Evolutionary conservation across 2,113 vertebrate genomes (phyloP).

Genomic region (Sebastes fasciatus): DNA sequence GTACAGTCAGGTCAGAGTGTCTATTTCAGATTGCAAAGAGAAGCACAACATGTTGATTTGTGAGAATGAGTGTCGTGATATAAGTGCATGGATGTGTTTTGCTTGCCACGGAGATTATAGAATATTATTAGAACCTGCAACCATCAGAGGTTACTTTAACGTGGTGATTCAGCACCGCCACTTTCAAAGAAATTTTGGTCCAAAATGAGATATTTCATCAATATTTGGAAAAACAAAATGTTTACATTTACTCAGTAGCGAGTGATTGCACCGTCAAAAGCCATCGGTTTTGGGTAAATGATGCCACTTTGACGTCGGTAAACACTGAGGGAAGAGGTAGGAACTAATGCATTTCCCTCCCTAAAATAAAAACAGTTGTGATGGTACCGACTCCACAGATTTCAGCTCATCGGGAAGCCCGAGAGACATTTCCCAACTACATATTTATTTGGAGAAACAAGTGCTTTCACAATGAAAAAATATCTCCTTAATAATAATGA

Average conservation of each 20-base stretch:
- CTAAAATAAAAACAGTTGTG: too few species aligned
- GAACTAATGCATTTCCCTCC: neutral
- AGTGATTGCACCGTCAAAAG: neutral
- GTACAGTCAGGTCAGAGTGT: neutral
- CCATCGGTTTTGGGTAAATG: slow-evolving; percentile 12
- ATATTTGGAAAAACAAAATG: slow-evolving; percentile 16
- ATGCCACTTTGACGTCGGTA: neutral
- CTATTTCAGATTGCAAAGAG: neutral
- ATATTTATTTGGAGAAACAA: too few species aligned
- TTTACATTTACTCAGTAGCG: neutral
- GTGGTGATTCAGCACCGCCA: neutral
- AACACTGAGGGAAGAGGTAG: neutral
- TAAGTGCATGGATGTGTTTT: neutral
- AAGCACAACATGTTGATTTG: neutral
- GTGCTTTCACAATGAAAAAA: too few species aligned
- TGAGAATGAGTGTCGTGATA: neutral
- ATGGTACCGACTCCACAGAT: too few species aligned
- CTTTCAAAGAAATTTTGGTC: neutral
- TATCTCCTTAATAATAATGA: too few species aligned
- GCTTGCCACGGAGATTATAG: neutral
- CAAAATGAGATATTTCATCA: slow-evolving; percentile 37
- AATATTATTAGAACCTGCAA: neutral
- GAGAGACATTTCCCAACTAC: too few species aligned
- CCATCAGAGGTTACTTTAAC: neutral
- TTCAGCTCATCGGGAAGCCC: too few species aligned